These are phyloP conservation scores for Hydrolagus colliei DNA, from an alignment of 2,797 vertebrate species.

Conservation along the genomic window DNA sequence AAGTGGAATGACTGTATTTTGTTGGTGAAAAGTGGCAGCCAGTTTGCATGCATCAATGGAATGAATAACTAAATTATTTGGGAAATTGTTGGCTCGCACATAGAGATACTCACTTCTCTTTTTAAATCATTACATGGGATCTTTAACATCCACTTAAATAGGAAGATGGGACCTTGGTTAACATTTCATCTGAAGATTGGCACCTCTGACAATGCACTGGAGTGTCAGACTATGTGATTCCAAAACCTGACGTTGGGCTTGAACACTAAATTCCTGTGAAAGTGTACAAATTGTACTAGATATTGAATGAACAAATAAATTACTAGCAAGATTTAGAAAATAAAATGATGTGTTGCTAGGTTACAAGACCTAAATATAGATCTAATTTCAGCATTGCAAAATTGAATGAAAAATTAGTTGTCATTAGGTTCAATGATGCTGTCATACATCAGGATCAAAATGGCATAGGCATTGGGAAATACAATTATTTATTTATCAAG, in stretches of 20 bases:
- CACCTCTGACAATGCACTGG: too few relatives aligned
- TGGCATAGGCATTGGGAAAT: background rate
- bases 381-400: background rate
- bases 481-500: background rate
- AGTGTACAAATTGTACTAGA: background rate
- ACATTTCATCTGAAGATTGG: background rate
- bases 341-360: background rate
- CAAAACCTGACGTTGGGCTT: background rate
- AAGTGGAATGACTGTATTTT: too few relatives aligned
- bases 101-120: too few relatives aligned
- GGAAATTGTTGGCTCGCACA: too few relatives aligned
- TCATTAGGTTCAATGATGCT: background rate
- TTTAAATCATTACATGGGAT: background rate
- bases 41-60: too few relatives aligned
- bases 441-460: background rate
- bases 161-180: background rate
- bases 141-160: background rate
- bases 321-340: background rate
- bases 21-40: too few relatives aligned
- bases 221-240: background rate
- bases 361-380: background rate
- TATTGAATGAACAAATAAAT: background rate
- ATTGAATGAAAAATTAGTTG: slow-evolving; percentile 11
- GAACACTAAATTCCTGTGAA: background rate
- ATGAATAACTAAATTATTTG: too few relatives aligned